phyloP scores from a whole-genome alignment of 1,140 invertebrate species.

The Varroa destructor region DNA sequence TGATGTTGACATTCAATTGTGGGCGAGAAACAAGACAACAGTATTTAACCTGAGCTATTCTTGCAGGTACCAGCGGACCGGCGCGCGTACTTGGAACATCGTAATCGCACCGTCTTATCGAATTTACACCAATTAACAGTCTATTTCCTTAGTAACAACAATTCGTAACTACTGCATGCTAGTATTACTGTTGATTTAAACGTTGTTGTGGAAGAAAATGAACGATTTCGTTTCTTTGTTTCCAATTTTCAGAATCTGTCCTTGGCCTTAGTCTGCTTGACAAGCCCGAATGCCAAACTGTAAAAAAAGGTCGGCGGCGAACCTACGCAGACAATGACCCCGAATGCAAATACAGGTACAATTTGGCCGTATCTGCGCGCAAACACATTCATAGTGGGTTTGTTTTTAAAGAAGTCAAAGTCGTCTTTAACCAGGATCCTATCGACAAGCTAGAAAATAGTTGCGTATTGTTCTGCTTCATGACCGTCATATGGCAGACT shows the following conservation, averaged over 20 bases:
- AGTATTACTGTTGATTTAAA: background rate
- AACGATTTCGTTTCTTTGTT: background rate
- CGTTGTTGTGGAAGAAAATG: background rate
- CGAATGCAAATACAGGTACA: slow-evolving; percentile 25
- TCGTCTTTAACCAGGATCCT: no score
- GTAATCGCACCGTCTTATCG: no score
- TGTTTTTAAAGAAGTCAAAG: no score
- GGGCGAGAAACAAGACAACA: no score
- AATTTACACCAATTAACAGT: no score
- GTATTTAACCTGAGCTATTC: no score
- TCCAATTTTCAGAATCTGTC: slow-evolving; percentile 2
- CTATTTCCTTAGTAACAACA: background rate
- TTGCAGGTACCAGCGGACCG: no score
- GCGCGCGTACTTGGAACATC: no score
- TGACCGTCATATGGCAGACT: no score
- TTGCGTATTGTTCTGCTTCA: no score
- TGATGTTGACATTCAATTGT: no score
- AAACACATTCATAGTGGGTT: background rate
- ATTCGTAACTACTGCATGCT: background rate
- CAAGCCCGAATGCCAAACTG: slow-evolving; percentile 25
- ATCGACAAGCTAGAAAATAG: no score
- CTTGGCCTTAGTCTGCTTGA: background rate
- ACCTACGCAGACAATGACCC: slow-evolving; percentile 27
- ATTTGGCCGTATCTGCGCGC: background rate
- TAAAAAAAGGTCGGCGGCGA: slow-evolving; percentile 18